Conservation (phyloP, 2,797 vertebrate species). For the Ambastaia sidthimunki region DNA sequence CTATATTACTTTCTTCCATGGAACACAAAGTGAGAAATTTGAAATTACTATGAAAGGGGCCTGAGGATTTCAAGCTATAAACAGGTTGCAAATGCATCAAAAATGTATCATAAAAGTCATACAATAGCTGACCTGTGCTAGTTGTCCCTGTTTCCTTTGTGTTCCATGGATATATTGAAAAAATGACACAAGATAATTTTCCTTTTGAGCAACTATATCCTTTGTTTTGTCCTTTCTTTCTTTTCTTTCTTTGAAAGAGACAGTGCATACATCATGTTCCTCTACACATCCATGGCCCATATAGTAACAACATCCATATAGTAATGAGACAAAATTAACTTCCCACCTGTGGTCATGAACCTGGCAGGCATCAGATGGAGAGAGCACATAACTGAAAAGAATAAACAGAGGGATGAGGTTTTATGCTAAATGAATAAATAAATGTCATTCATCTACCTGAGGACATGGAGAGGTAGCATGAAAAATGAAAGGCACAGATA, state of each 20-base stretch:
- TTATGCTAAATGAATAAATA: conserved; percentile 32
- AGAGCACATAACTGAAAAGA: conserved; percentile 77
- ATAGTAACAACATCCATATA: conserved; percentile 60
- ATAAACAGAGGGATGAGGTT: conserved; percentile 65
- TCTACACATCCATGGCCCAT: not conserved
- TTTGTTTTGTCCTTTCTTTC: not conserved
- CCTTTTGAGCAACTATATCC: too few relatives aligned
- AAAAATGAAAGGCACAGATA: conserved; percentile 4
- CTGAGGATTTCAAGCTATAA: too few relatives aligned
- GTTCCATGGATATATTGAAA: too few relatives aligned
- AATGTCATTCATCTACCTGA: conserved; percentile 68
- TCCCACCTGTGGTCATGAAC: conserved; percentile 68
- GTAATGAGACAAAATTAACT: conserved; percentile 73
- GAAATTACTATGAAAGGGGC: too few relatives aligned
- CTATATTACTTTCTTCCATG: too few relatives aligned
- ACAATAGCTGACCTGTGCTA: too few relatives aligned
- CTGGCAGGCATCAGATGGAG: conserved; percentile 69
- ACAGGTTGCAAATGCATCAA: too few relatives aligned
- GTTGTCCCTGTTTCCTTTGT: too few relatives aligned
- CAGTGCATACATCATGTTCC: not conserved
- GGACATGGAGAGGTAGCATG: conserved; percentile 33
- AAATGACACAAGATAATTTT: too few relatives aligned
- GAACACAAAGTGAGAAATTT: too few relatives aligned
- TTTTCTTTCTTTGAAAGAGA: not conserved
- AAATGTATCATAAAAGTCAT: too few relatives aligned